Conservation (phyloP, 2,113 vertebrate species). For the Rattus rattus region DNA sequence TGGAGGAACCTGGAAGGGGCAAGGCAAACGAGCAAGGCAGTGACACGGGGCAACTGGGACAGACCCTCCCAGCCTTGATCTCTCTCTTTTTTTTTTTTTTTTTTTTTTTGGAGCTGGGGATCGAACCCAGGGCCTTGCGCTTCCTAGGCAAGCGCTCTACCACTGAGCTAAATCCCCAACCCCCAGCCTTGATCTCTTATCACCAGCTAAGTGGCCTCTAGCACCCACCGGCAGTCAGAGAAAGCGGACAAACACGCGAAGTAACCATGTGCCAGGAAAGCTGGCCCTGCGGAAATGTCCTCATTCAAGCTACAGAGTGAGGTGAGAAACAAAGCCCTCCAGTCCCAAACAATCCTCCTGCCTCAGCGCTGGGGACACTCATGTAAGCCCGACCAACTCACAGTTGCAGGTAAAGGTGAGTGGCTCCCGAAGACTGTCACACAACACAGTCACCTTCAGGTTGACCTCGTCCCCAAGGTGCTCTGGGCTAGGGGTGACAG, state of each 20-base stretch:
- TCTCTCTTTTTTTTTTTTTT: no score
- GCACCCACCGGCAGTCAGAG: neutral
- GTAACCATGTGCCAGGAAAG: neutral
- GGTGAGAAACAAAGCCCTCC: neutral
- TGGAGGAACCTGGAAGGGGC: slow-evolving; percentile 90
- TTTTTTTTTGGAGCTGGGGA: no score
- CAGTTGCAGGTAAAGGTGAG: slow-evolving; percentile 97
- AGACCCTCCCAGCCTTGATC: neutral
- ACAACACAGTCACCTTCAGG: slow-evolving; percentile 94
- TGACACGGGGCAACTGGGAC: neutral
- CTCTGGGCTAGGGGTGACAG: slow-evolving; percentile 89
- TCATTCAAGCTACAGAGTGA: neutral
- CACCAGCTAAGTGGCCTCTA: neutral
- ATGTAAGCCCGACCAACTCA: slow-evolving; percentile 79
- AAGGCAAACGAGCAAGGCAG: rapidly evolving
- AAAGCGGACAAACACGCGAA: neutral
- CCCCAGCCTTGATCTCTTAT: no score
- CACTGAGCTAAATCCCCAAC: no score
- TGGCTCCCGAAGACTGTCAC: slow-evolving; percentile 91
- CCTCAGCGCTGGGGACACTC: neutral
- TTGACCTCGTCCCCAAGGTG: slow-evolving; percentile 91
- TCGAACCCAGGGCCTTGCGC: no score
- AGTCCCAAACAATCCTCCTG: no score
- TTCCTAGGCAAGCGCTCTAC: no score
- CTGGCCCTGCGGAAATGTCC: neutral